Conservation (phyloP, 1,140 invertebrate species). For the Danaus melanippus region DNA sequence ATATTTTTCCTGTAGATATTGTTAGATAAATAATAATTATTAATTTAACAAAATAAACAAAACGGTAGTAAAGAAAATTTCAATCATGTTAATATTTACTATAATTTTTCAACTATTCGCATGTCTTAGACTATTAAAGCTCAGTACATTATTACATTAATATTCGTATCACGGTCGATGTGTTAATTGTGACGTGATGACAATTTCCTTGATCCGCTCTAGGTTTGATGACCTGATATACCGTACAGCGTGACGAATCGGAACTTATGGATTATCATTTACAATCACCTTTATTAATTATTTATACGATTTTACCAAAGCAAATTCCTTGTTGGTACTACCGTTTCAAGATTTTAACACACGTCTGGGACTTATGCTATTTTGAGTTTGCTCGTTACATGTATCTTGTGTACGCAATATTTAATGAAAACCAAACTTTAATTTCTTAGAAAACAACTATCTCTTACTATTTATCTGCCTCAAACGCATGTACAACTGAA, state of each 20-base stretch:
- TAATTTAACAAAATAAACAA: too few relatives aligned
- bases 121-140: background rate
- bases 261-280: constrained; percentile 12
- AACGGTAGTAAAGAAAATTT: too few relatives aligned
- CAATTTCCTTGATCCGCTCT: constrained; percentile 19
- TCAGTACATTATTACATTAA: constrained; percentile 4
- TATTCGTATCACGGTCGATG: constrained; percentile 23
- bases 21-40: too few relatives aligned
- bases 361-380: too few relatives aligned
- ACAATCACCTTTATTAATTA: constrained; percentile 13
- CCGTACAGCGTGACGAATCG: constrained; percentile 28
- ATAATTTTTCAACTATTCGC: too few relatives aligned
- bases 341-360: too few relatives aligned
- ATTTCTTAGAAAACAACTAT: constrained; percentile 21
- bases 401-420: too few relatives aligned
- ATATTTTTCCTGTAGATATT: too few relatives aligned
- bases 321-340: too few relatives aligned
- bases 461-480: constrained; percentile 15
- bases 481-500: constrained; percentile 28
- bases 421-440: constrained; percentile 15
- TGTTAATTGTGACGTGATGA: constrained; percentile 42
- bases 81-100: too few relatives aligned
- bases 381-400: too few relatives aligned
- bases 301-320: background rate
- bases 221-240: constrained; percentile 44